Evolutionary conservation across 2,113 vertebrate species (phyloP), one percentile per base, ranked within the genome.

Genomic region (Microcebus jonahi): DNA sequence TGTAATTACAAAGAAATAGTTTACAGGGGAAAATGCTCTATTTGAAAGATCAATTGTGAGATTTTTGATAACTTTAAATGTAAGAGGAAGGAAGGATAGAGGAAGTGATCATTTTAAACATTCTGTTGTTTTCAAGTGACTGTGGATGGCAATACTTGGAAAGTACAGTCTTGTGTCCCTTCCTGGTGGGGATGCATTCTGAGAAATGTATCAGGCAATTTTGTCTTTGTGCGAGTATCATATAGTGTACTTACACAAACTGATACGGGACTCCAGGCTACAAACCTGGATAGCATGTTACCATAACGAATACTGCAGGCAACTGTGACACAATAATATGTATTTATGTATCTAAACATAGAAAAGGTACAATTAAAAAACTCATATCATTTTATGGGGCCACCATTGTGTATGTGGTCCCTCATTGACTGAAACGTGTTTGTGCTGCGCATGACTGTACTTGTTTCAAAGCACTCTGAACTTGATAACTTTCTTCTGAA

Each of bases 21-120:
- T 96, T 96, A 92, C 12, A 42, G 61, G 88, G 80, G 45, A 63
- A 73, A 96, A 93, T 31, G 83, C 87, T 92, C 6, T 71, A 20
- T 96, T 95, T 92, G 63, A 95, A 93, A 96, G 88, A n/a, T 36
- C n/a, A 91, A 84, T 92, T 94, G 93, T 76, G 77, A 95, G 42
- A 23, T 50, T 57, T 88, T 73, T 63, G 14, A 18, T 80, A 68
- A 81, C 31, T 82, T 86, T 88, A 65, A 89, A 17, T 93, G n/a
- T 89, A 86, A 82, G 68, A 83, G 14, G n/a, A 31, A 63, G 55
- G 55, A 63, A 80, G 8, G 3, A 48, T 15, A 27, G 70, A 81
- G 18, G 45, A 86, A 81, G 77, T 8, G 48, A 21, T 95, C 25
- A 2, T 76, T 91, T 88, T 36, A 68, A 63, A 34, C 9, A 59